Percentiles rank a stretch among this genome's conserved stretches.
Conservation (phyloP, 1,140 invertebrate genomes). For the Tenebrio molitor region DNA sequence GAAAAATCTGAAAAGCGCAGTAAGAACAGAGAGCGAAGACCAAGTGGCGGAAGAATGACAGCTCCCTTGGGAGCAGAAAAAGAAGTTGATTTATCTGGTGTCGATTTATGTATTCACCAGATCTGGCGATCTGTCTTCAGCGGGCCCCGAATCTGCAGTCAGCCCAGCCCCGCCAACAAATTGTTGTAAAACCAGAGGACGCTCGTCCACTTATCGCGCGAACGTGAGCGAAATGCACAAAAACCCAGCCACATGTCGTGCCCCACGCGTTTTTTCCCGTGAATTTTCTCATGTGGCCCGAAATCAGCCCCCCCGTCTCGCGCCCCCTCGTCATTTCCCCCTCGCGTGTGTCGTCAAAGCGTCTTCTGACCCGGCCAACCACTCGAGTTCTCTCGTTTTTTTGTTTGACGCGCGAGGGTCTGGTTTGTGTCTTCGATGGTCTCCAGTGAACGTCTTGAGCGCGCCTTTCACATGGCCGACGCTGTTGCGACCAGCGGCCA, state of each 20-base stretch:
- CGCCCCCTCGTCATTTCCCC: background rate
- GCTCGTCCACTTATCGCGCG: background rate
- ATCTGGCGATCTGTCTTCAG: no score
- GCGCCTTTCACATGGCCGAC: constrained; percentile 19
- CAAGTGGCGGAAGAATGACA: no score
- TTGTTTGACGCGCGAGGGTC: no score
- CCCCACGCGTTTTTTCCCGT: constrained; percentile 2
- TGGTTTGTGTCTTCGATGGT: constrained; percentile 28
- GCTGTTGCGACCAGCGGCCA: no score
- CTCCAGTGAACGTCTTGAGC: constrained; percentile 36
- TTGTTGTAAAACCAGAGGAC: background rate
- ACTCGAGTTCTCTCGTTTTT: constrained; percentile 14
- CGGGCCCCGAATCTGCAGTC: no score
- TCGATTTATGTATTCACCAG: no score
- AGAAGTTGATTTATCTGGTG: no score
- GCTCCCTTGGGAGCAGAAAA: no score
- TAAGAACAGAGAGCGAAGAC: no score
- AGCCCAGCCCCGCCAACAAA: no score
- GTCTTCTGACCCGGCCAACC: constrained; percentile 11
- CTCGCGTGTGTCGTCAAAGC: constrained; percentile 8
- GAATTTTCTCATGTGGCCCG: background rate
- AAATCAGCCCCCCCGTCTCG: constrained; percentile 4
- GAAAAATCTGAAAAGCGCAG: no score
- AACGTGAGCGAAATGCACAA: constrained; percentile 30
- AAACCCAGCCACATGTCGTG: constrained; percentile 2